Evolutionary conservation across 2,797 vertebrate genomes (phyloP), one percentile per base, ranked within the genome.

Genomic region (Malurus splendens): DNA sequence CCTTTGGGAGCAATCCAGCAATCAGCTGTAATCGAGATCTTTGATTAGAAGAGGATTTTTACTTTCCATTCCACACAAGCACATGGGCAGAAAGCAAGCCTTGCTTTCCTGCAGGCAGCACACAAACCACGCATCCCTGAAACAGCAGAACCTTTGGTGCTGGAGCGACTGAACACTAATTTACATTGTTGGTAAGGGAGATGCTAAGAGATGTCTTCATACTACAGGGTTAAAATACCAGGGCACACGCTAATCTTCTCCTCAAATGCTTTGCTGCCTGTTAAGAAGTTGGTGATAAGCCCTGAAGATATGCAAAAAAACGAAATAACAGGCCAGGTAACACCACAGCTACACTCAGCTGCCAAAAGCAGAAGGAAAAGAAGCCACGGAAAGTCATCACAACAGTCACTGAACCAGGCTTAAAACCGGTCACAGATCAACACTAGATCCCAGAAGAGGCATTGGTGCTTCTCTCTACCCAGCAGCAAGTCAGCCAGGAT

Each of bases 21-120:
- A 70, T 72, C 70, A 54, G 22, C 17, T 86, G 27, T 25, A 60
- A 93, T 74, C 42, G 24, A 24, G 18, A 60, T 1, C 10, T 71
- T 55, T 50, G 52, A 48, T 6, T 71, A 39, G 66, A 86, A 75
- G 3, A 22, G 25, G n/a, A 44, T 68, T 80, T 90, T 88, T 51
- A 64, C 30, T 50, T 89, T 48, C 56, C 65, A 23, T 50, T 72
- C 39, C 23, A 67, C 55, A 51, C 7, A 52, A 48, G 82, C 7
- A 8, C 0, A 0, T 0, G 1, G 27, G 30, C 39, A 68, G 28
- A 77, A 6, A 52, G 48, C 32, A 68, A 77, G 18, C 17, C 30
- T 67, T 38, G 27, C 61, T 42, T 38, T 62, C 19, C 67, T 71
- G 48, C 33, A 52, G 38, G 6, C 32, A 39, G 62, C 38, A 36